Percentiles rank a stretch among this genome's conserved stretches.
Evolutionary conservation across 2,888 invertebrate genomes (phyloP).

Genomic region (Euproctis similis): DNA sequence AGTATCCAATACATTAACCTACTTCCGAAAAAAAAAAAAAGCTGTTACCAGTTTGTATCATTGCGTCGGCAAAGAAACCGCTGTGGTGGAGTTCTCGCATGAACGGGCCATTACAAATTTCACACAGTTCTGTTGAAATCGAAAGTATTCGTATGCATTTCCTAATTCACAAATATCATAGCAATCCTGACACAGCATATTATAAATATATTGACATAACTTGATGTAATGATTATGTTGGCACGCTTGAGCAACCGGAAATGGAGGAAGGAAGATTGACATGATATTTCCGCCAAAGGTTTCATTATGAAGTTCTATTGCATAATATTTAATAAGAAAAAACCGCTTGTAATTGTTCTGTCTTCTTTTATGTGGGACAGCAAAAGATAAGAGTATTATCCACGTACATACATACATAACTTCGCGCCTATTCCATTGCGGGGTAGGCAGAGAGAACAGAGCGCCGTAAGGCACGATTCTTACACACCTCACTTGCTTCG

Average conservation of each 20-base stretch:
- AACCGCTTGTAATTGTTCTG: no score
- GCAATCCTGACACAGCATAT: constrained; percentile 31
- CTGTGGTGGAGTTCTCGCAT: no score
- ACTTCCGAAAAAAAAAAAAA: constrained; percentile 54
- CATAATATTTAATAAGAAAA: no score
- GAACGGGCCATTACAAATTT: constrained; percentile 42
- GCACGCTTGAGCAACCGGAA: constrained; percentile 14
- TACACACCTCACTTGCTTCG: no score
- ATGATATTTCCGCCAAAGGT: constrained; percentile 16
- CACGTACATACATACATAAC: no score
- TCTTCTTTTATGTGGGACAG: constrained; percentile 1
- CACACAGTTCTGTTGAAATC: constrained; percentile 58
- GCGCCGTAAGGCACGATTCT: no score
- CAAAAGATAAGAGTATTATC: no score
- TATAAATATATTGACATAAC: constrained; percentile 35
- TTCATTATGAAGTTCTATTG: no score
- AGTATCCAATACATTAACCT: constrained; percentile 55
- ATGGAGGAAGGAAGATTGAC: constrained; percentile 22
- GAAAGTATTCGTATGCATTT: constrained; percentile 49
- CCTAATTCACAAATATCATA: constrained; percentile 32
- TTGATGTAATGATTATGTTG: constrained; percentile 22
- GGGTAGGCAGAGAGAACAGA: no score
- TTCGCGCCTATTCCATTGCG: no score
- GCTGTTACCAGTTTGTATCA: no score
- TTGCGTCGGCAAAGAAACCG: constrained; percentile 58